Evolutionary conservation across 2,113 vertebrate genomes (phyloP), one percentile per base, ranked within the genome.

Genomic region (Amphilophus citrinellus): DNA sequence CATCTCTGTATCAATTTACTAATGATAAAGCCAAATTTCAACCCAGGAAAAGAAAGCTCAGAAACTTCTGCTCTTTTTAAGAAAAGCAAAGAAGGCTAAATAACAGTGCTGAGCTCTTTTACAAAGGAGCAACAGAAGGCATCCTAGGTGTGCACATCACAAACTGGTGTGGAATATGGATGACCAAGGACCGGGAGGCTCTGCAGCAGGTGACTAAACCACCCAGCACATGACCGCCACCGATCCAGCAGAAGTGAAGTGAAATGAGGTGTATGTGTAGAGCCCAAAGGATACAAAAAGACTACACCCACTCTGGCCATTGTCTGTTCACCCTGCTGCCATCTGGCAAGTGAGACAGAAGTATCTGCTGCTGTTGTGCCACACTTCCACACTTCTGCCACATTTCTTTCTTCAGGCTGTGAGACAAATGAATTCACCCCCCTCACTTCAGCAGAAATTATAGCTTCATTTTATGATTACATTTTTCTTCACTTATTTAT

Each of bases 321-420:
- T 56, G 68, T 53, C 68, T 73, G 68, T 56, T 73, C 47, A 73
- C 27, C 68, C 27, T 56, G 20, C 68, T 56, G 27, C 68, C 47
- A 73, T 73, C 68, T 56, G 68, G 68, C 18, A 73, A 73, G 66
- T 73, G 44, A 73, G 24, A 73, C 24, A 73, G 17, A 73, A 73
- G 66, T 73, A 71, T 17, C 24, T 30, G 66, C 66, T 71, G 44
- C 44, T 71, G 44, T 50, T 50, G 24, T 50, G 17, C 17, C 66
- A 32, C 44, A 73, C 27, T 73, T 56, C 27, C 22, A 22, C 22
- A 22, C 22, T 22, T 22, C 22, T 22, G 22, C 22, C 22, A 22
- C 22, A 47, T 32, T 73, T 35, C 27, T 56, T 56, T 35, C 47
- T 20, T 73, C 68, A 53, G 68, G 27, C 24, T 73, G 27, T 44